Evolutionary conservation across 2,888 invertebrate species (phyloP).

Genomic region (Drosophila yooni): DNA sequence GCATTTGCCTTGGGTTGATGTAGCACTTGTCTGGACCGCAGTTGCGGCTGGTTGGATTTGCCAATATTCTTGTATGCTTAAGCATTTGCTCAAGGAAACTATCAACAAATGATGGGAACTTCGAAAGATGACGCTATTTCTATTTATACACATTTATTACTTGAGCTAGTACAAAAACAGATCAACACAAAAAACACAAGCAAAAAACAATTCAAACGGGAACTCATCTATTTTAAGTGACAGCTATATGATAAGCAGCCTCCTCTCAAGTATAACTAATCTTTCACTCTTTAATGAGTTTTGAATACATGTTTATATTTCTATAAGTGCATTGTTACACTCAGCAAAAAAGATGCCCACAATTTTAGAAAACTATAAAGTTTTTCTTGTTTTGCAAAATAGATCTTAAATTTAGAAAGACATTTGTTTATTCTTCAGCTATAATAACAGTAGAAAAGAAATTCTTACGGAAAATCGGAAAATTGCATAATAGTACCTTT

Average conservation of each 20-base stretch:
- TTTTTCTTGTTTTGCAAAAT: neutral
- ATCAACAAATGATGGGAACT: neutral
- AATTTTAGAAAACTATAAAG: neutral
- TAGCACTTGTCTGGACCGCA: slow-evolving; percentile 1
- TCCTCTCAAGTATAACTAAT: neutral
- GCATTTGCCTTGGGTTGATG: neutral
- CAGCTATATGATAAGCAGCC: neutral
- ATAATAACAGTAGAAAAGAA: neutral
- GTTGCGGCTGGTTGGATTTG: slow-evolving; percentile 22
- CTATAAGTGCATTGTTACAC: neutral
- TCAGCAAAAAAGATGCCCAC: neutral
- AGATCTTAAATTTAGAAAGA: neutral
- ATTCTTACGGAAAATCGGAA: neutral
- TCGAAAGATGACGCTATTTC: neutral
- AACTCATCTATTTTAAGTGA: neutral
- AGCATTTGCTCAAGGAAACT: neutral
- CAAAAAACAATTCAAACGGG: neutral
- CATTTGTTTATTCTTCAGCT: neutral
- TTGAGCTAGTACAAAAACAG: neutral
- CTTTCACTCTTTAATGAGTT: neutral
- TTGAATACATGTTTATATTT: neutral
- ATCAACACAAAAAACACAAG: neutral
- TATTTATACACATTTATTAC: neutral
- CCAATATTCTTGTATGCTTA: neutral
- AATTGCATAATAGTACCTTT: neutral